Base-by-base conservation (phyloP, 1,140 invertebrate species). In the Rhagoletis zephyria region DNA sequence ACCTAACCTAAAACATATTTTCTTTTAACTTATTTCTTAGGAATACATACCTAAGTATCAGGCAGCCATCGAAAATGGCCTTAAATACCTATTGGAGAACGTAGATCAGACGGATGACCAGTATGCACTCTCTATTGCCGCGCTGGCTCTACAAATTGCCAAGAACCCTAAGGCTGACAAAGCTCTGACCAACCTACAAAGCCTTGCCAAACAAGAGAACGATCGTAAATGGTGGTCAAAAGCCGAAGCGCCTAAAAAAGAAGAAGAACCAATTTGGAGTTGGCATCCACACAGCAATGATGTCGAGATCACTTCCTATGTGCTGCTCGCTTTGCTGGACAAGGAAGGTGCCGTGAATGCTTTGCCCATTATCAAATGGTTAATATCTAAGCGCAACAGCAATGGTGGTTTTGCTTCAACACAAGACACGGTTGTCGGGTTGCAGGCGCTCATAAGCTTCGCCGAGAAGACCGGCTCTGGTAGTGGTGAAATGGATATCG, bases 301-400 rank as follows among this genome's bases (percentile, higher is more conserved):
- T 90, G 95, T 97, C 45, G 97, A 97, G 93, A 96, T 96, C 89
- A 97, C 96, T 1, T 94, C 96, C 0, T 97, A 97, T 90, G 95
- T 94, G 3, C 90, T 97, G 42, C 90, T 97, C 63, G 94, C 96
- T 7, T 93, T 95, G 19, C 90, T 96, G 16, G 94, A 95, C 90
- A 91, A 94, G 16, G 94, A 94, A 12, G 93, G 94, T 2, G 93
- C 95, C 5, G 94, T 94, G 4, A 93, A 94, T 4, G 93, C 94
- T 3, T 90, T 95, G 63, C 95, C 95, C 86, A 94, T 95, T 2
- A 91, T 96, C 0, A 94, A 95, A 63, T 97, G 96, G 96, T 93
- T 97, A 87, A 95, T 96, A 5, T 94, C 95, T 56, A 95, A 97
- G 90, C 94, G 96, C 86, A 97, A 97, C 93, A 94, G 95, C 67